Percentiles rank a stretch among this genome's conserved stretches.
These are phyloP conservation scores for Alectura lathami DNA, from an alignment of 2,113 vertebrate genomes.

Conservation along the genomic window DNA sequence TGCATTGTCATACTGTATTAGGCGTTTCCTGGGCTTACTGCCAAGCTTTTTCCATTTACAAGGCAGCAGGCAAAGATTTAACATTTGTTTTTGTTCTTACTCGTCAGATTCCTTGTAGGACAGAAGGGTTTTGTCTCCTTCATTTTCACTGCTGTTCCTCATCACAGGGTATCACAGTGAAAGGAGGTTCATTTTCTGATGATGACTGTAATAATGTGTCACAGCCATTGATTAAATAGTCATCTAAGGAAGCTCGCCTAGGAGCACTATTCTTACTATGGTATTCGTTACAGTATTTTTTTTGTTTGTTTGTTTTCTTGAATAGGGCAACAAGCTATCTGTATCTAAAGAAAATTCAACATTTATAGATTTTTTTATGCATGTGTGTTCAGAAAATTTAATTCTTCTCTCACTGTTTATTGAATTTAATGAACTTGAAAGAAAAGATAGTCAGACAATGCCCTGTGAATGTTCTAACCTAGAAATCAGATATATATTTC, in stretches of 20 bases:
- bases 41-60: conserved; percentile 52
- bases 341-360: not conserved
- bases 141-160: conserved; percentile 34
- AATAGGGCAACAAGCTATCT: conserved; percentile 12
- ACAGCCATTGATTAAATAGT: conserved; percentile 61
- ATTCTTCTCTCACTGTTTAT: not conserved
- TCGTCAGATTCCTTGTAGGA: conserved; percentile 12
- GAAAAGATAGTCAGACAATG: not conserved
- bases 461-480: not conserved
- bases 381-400: not conserved
- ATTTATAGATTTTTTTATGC: not conserved
- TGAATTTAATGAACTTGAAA: not conserved
- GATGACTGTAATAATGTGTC: conserved; percentile 43
- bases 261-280: conserved; percentile 31
- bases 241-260: not conserved
- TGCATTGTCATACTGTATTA: conserved; percentile 38
- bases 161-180: conserved; percentile 29
- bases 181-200: conserved; percentile 43
- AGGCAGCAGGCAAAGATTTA: conserved; percentile 55
- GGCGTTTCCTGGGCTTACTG: conserved; percentile 42
- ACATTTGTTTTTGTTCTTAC: conserved; percentile 30
- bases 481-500: not conserved
- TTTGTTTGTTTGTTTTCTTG: not conserved
- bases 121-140: conserved; percentile 2
- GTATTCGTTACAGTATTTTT: not conserved